These are phyloP conservation scores for Ophioninae sp. DNA, from an alignment of 2,888 invertebrate species.

Conservation along the genomic window DNA sequence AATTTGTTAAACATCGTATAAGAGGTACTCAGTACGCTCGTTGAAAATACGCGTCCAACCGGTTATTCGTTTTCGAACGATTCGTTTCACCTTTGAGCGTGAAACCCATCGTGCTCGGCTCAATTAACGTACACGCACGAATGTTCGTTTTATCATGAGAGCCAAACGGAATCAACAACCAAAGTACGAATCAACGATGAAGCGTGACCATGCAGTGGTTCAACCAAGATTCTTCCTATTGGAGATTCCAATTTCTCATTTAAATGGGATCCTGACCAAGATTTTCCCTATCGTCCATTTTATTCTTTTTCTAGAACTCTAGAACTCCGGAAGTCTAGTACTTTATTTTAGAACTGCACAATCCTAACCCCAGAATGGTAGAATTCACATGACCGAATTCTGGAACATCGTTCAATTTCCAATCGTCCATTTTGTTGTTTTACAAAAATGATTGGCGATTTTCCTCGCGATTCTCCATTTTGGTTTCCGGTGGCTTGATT, in stretches of 20 bases:
- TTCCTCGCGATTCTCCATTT: constrained; percentile 27
- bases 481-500: constrained; percentile 2
- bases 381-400: too few species aligned
- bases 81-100: constrained; percentile 44
- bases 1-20: constrained; percentile 54
- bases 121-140: constrained; percentile 42
- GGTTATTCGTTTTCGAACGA: constrained; percentile 36
- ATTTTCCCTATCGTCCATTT: not conserved
- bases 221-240: constrained; percentile 27
- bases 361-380: too few species aligned
- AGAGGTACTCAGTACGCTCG: constrained; percentile 38
- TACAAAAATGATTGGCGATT: constrained; percentile 11
- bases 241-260: constrained; percentile 37
- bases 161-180: constrained; percentile 19
- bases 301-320: too few species aligned
- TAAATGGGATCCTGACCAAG: not conserved
- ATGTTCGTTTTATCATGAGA: constrained; percentile 35
- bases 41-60: constrained; percentile 10
- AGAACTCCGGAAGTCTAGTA: too few species aligned
- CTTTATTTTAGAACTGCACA: too few species aligned
- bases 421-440: not conserved
- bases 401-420: too few species aligned
- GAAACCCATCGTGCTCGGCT: constrained; percentile 19
- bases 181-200: constrained; percentile 23
- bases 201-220: constrained; percentile 27